phyloP scores from a whole-genome alignment of 2,888 invertebrate genomes.

The Drosophila silvestris region DNA sequence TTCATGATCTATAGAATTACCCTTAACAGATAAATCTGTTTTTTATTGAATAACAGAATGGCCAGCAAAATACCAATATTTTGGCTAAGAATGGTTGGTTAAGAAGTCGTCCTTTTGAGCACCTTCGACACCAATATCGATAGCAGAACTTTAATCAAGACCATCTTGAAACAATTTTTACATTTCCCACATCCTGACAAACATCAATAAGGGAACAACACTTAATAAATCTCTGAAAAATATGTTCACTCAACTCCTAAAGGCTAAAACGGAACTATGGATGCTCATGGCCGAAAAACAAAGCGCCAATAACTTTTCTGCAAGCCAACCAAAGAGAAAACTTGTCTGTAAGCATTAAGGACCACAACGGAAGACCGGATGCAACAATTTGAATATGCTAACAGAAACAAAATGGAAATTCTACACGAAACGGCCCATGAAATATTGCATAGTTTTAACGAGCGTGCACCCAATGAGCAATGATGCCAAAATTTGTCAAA shows the following conservation, averaged over 20 bases:
- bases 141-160: neutral
- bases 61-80: neutral
- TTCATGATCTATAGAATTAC: neutral
- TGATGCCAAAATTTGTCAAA: constrained; percentile 72
- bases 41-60: no score
- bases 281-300: constrained; percentile 19
- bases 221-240: neutral
- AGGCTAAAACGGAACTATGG: constrained; percentile 4
- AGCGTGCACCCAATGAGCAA: constrained; percentile 58
- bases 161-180: neutral
- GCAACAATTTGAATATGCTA: constrained; percentile 22
- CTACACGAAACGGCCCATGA: constrained; percentile 52
- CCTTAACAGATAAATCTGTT: neutral
- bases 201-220: neutral
- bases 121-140: neutral
- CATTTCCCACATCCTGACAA: neutral
- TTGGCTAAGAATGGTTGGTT: neutral
- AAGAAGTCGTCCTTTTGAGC: neutral
- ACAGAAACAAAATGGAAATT: constrained; percentile 44
- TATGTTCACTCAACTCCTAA: neutral
- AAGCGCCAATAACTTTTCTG: constrained; percentile 15
- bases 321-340: constrained; percentile 21
- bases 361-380: constrained; percentile 14
- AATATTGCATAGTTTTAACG: constrained; percentile 70
- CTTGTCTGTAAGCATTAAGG: constrained; percentile 27